A percentile compares a stretch with the other conserved stretches of the same genome.
Conservation (phyloP, 2,113 vertebrate species). For the Sus scrofa region T2T-Sscrofa CM000830.6:88067501-88068000, state of each 20-base stretch:
- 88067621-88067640: not conserved
- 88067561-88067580: not conserved
- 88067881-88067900: not conserved
- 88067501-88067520: not conserved
- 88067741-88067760: not conserved
- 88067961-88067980: not conserved
- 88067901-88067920: not conserved
- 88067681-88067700: not conserved
- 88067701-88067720: not conserved
- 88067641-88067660: not conserved
- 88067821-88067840: not conserved
- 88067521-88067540: not conserved
- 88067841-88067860: not conserved
- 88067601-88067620: not conserved
- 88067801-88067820: not conserved
- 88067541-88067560: not conserved
- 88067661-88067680: not conserved
- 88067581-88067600: not conserved
- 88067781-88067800: not conserved
- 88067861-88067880: not conserved
- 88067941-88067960: not conserved
- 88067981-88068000: not conserved
- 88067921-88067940: not conserved
- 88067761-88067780: not conserved
- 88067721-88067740: not conserved